phyloP scores from a whole-genome alignment of 2,888 invertebrate species.

The Drosophila rubida region DNA sequence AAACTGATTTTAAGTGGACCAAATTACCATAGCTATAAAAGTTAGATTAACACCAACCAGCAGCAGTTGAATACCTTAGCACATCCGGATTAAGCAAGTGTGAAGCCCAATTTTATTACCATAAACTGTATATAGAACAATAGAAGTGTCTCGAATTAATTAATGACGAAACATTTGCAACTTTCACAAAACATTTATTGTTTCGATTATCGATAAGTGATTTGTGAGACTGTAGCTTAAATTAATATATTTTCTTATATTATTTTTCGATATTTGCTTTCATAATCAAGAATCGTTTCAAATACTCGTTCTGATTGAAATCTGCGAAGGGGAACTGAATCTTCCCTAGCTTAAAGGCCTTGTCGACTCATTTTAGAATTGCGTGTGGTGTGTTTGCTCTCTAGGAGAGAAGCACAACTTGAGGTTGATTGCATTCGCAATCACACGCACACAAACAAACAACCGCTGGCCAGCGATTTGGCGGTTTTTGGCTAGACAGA shows the following conservation, averaged over 20 bases:
- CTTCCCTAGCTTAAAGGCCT: neutral
- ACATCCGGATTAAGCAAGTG: neutral
- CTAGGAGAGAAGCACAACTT: slow-evolving; percentile 2
- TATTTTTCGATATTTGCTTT: no score
- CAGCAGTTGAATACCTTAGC: neutral
- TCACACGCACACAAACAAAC: no score
- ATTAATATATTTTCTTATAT: no score
- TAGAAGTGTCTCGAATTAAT: no score
- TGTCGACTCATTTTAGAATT: neutral
- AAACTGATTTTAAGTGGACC: neutral
- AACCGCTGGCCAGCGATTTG: slow-evolving; percentile 26
- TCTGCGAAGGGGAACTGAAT: neutral
- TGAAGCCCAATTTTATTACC: neutral
- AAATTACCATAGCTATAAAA: neutral
- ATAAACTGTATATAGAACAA: neutral
- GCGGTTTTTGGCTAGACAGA: slow-evolving; percentile 2
- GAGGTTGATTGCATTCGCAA: slow-evolving; percentile 15
- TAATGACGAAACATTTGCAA: no score
- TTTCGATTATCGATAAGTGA: no score
- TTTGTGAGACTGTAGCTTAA: no score
- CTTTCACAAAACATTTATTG: no score
- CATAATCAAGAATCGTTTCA: neutral
- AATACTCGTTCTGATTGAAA: neutral
- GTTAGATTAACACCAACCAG: neutral
- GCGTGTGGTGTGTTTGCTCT: slow-evolving; percentile 14